Base-by-base conservation (phyloP, 2,797 vertebrate genomes). In the Phoebastria nigripes region DNA sequence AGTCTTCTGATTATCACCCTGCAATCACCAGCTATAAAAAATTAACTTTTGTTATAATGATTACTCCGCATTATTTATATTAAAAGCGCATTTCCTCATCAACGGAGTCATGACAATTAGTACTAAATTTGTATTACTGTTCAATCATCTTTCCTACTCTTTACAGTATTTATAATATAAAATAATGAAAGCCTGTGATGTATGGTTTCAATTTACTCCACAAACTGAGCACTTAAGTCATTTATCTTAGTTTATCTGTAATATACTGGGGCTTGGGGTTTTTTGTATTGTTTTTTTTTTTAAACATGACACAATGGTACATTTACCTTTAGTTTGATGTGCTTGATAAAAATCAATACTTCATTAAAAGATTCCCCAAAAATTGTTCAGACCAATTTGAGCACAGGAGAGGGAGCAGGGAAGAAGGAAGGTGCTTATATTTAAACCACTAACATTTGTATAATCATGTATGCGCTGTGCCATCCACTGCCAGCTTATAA, bases 241-340 rank as follows among this genome's bases (percentile, higher is more conserved):
- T 98, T 98, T 98, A 97, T 98, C 98, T 98, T 98, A 96, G 97
- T 98, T 98, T 98, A 98, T 96, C 96, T 97, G 90, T 98, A 98
- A 98, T 98, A 97, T 97, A 97, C 96, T 95, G 96, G 86, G 94
- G 97, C 83, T 90, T 7, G 2, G 62, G 79, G 9, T 77, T 93
- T 94, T 88, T 82, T 77, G 76, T 93, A 29, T 81, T 92, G 93
- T 94, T 82, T 74, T 87, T 97, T 95, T 97, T 97, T 97, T 96
- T 94, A 81, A 97, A 97, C 97, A 93, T 96, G 97, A 97, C 97
- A 97, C 96, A 66, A 96, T 19, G 96, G 96, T 98, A 94, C 96
- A 96, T 98, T 98, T 98, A 97, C 98, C 97, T 98, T 98, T 98
- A 97, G 96, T 98, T 98, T 98, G 98, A 98, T 97, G 97, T 66